These are phyloP conservation scores for Streptopelia turtur DNA, from an alignment of 2,797 vertebrate species.

Conservation along the genomic window DNA sequence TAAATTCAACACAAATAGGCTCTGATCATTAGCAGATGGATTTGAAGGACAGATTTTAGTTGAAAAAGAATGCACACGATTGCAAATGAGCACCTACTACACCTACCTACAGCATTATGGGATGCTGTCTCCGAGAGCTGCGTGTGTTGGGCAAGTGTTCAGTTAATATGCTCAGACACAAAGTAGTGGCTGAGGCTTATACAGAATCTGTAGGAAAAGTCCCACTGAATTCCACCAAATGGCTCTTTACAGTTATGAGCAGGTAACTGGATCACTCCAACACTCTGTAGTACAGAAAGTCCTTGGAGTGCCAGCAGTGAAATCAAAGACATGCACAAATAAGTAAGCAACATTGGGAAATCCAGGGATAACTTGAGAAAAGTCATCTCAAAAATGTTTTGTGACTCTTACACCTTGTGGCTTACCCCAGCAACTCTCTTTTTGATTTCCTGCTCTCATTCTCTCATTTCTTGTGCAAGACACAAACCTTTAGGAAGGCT, in stretches of 20 bases:
- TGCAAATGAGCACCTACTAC: background rate
- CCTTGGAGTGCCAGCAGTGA: background rate
- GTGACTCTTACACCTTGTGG: background rate
- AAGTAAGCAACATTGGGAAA: background rate
- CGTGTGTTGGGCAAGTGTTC: background rate
- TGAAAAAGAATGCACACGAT: background rate
- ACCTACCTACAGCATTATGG: background rate
- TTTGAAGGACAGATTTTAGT: background rate
- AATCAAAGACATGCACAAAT: background rate
- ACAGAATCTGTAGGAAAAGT: background rate
- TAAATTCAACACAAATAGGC: background rate
- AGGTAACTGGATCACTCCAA: background rate
- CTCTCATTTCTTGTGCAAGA: background rate
- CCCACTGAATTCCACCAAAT: background rate
- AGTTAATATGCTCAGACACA: background rate
- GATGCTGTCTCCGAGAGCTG: background rate
- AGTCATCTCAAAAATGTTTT: background rate
- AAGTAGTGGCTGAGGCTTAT: rapidly evolving
- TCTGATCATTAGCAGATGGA: background rate
- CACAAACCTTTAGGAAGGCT: background rate
- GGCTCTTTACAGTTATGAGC: background rate
- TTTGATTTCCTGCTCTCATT: background rate
- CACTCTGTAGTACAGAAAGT: background rate
- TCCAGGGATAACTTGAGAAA: background rate
- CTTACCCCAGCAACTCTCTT: background rate